phyloP scores from a whole-genome alignment of 2,113 vertebrate species.

The Oreocharis arfaki region DNA sequence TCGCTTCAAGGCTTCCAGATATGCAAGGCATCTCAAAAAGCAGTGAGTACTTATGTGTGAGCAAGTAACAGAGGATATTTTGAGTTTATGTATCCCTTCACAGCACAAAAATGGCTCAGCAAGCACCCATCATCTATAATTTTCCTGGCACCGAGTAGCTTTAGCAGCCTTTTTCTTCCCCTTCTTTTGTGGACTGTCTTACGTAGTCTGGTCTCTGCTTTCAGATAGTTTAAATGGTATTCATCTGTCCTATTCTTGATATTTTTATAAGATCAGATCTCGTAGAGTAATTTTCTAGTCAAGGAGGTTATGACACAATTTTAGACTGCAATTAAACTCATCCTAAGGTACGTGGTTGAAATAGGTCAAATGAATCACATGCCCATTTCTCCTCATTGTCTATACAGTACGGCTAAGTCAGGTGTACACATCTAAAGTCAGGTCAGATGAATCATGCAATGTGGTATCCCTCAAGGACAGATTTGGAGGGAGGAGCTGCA shows the following conservation, averaged over 20 bases:
- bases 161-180: not conserved
- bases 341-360: not conserved
- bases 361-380: slow-evolving; percentile 24
- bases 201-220: not conserved
- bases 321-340: slow-evolving; percentile 7
- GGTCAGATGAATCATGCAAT: slow-evolving; percentile 5
- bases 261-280: not conserved
- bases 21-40: not conserved
- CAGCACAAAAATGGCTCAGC: not conserved
- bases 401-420: not conserved
- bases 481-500: not conserved
- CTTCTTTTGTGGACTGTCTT: not conserved
- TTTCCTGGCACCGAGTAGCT: not conserved
- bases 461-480: not conserved
- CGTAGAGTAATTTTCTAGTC: not conserved
- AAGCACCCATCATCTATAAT: not conserved
- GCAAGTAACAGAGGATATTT: not conserved
- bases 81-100: not conserved
- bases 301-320: not conserved
- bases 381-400: not conserved
- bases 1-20: not conserved
- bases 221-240: not conserved
- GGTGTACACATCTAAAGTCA: not conserved
- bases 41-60: not conserved
- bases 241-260: not conserved